These are phyloP conservation scores for Nomada ruficornis DNA, from an alignment of 2,888 invertebrate species.

Conservation along the genomic window DNA sequence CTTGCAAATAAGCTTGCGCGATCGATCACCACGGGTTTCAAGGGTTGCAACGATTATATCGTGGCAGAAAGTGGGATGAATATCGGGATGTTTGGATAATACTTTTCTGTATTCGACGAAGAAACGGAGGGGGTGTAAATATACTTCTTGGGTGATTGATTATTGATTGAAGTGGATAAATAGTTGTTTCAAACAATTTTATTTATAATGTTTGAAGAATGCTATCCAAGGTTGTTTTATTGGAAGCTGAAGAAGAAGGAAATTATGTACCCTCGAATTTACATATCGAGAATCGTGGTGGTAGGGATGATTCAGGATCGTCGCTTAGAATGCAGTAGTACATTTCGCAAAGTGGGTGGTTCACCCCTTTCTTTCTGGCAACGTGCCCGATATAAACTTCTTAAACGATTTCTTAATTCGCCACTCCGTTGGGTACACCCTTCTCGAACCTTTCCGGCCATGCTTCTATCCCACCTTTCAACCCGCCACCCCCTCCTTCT, in stretches of 20 bases:
- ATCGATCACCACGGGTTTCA: not conserved
- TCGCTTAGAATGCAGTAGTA: conserved; percentile 51
- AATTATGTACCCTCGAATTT: conserved; percentile 10
- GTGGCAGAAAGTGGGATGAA: not conserved
- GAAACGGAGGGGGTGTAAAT: not conserved
- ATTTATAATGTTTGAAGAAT: too few relatives aligned
- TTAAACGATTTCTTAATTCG: conserved; percentile 76
- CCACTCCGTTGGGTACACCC: conserved; percentile 44
- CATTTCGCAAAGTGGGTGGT: conserved; percentile 50
- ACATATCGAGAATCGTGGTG: conserved; percentile 9
- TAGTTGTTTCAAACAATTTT: not conserved
- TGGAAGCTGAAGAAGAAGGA: too few relatives aligned
- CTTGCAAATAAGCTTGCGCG: not conserved
- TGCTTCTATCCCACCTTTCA: conserved; percentile 17
- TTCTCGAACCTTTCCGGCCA: conserved; percentile 41
- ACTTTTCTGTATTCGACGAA: not conserved
- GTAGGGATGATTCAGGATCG: not conserved
- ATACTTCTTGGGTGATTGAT: not conserved
- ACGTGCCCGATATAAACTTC: conserved; percentile 73
- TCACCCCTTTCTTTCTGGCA: conserved; percentile 53
- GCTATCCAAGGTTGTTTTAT: too few relatives aligned
- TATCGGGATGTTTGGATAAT: not conserved
- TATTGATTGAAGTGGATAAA: too few relatives aligned
- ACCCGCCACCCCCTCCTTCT: conserved; percentile 4
- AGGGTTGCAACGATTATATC: not conserved